These are phyloP conservation scores for Deilephila elpenor DNA, from an alignment of 2,888 invertebrate species.

Conservation along the genomic window DNA sequence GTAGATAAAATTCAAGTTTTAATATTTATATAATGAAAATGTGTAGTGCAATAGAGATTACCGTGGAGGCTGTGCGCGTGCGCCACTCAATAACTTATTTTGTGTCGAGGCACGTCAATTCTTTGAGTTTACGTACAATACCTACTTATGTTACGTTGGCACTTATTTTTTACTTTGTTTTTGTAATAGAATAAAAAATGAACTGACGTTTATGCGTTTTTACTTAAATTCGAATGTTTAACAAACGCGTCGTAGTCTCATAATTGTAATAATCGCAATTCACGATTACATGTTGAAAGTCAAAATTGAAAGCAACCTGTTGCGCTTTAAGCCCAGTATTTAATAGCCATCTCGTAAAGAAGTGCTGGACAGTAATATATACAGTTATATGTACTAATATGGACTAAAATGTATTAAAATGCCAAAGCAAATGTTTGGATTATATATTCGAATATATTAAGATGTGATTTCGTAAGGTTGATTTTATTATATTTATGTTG, in stretches of 20 bases:
- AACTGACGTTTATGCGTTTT: too few relatives aligned
- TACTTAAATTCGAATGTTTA: too few relatives aligned
- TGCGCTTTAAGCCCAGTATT: not conserved
- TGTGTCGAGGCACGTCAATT: too few relatives aligned
- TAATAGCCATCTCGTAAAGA: not conserved
- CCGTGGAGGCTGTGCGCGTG: slow-evolving; percentile 16
- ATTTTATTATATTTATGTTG: slow-evolving; percentile 22
- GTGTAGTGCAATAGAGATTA: slow-evolving; percentile 18
- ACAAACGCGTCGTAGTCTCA: too few relatives aligned
- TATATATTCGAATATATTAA: slow-evolving; percentile 16
- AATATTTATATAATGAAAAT: not conserved
- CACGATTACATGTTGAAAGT: too few relatives aligned
- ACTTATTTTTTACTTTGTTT: not conserved
- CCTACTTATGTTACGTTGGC: slow-evolving; percentile 13
- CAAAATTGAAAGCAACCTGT: too few relatives aligned
- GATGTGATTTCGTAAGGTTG: slow-evolving; percentile 16
- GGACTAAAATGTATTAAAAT: slow-evolving; percentile 33
- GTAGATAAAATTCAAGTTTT: not conserved
- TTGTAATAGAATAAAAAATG: too few relatives aligned
- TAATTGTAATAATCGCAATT: too few relatives aligned
- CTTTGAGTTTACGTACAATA: slow-evolving; percentile 29
- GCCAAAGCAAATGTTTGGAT: slow-evolving; percentile 32
- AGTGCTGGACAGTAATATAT: not conserved
- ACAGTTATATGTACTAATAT: not conserved
- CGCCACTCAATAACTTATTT: not conserved